Evolutionary conservation across 2,888 invertebrate species (phyloP), one percentile per base, ranked within the genome.

Genomic region (Netelia fuscicornis): DNA sequence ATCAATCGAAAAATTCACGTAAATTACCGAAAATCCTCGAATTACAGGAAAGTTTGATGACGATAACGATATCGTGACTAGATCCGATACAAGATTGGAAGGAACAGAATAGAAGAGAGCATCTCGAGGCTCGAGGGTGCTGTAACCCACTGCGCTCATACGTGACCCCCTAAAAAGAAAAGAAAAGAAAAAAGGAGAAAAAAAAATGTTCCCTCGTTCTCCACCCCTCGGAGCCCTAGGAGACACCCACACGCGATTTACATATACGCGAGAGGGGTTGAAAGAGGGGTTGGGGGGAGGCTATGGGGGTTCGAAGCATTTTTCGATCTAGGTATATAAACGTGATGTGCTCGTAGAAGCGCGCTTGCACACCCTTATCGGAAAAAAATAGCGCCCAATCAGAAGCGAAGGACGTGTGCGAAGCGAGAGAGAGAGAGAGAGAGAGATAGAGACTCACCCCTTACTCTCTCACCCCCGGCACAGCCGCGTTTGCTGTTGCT

Each of bases 321-420:
- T 75, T 76, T 83, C 81, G 86, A 80, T 80, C 82, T 71, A 76
- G 76, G 72, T 77, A 80, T 71, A 71, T 79, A 81, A 79, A 68
- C 74, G 54, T 80, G 83, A 86, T 85, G 87, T 89, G 86, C 88
- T 48, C 77, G 70, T 44, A 71, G 71, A 20, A 76, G 65, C 64
- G 83, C 37, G 37, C 74, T 70, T 75, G 79, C 79, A 89, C 90
- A 89, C 90, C 91, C 92, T 92, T 91, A 92, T 91, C 91, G 92
- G 89, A 71, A 56, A 64, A 88, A 92, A 93, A 91, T 92, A 91
- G 91, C 91, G 91, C 88, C 92, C 93, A 93, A 93, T 93, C 92
- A 92, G 92, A 89, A 88, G 82, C 91, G 89, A 88, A 88, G 90
- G 87, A 89, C 88, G 90, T 89, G 90, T 91, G 91, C 89, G 89